phyloP scores from a whole-genome alignment of 2,113 vertebrate species.

The Ibidorhyncha struthersii region DNA sequence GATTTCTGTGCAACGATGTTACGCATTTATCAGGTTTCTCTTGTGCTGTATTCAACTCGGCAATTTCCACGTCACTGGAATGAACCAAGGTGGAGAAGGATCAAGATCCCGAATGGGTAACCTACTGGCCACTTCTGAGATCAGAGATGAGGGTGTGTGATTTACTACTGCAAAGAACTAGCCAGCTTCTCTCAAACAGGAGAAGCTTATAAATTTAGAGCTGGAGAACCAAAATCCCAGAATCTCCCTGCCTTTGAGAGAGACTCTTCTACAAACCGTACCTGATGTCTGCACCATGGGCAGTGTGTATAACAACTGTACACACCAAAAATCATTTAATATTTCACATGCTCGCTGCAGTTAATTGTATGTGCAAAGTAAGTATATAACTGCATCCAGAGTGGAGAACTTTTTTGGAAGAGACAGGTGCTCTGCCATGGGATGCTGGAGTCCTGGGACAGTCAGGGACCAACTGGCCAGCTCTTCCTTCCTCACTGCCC shows the following conservation, averaged over 20 bases:
- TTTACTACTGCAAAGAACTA: background rate
- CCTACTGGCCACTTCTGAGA: background rate
- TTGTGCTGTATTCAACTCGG: background rate
- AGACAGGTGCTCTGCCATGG: background rate
- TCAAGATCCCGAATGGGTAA: background rate
- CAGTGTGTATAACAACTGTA: background rate
- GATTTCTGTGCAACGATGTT: background rate
- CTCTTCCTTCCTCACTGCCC: background rate
- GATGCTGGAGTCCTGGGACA: background rate
- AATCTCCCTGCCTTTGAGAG: background rate
- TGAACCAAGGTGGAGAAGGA: background rate
- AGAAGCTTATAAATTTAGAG: background rate
- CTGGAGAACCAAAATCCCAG: background rate
- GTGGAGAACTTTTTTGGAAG: background rate
- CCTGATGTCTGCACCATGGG: background rate
- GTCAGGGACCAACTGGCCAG: background rate
- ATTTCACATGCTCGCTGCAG: background rate
- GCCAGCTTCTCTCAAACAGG: background rate
- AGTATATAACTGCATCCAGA: background rate
- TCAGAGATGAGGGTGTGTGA: background rate
- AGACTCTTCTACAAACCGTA: background rate
- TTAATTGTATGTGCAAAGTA: background rate
- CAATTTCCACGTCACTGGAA: background rate
- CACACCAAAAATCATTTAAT: background rate
- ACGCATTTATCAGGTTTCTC: background rate